Conservation (phyloP, 2,888 invertebrate genomes). For the Chromoteleia sp. region DNA sequence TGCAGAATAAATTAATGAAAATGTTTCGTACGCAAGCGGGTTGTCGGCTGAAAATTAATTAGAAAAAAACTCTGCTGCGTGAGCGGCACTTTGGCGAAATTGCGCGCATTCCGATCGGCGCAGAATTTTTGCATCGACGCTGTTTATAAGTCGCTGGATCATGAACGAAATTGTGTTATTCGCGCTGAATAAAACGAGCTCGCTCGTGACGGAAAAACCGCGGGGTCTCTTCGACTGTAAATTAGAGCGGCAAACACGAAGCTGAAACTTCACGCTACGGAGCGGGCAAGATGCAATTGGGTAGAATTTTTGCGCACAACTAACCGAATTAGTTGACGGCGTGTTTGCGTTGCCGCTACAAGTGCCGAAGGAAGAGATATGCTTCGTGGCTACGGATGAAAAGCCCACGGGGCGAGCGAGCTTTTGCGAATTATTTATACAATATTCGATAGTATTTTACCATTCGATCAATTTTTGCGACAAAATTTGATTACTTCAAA, state of each 20-base stretch:
- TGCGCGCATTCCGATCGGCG: background rate
- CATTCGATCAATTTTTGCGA: too few relatives aligned
- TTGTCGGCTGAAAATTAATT: conserved; percentile 42
- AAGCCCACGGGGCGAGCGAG: background rate
- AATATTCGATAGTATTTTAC: background rate
- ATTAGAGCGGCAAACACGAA: conserved; percentile 64
- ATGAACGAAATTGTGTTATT: conserved; percentile 22
- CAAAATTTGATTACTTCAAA: too few relatives aligned
- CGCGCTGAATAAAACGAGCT: background rate
- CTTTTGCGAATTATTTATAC: background rate
- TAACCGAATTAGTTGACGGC: conserved; percentile 78
- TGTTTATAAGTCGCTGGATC: conserved; percentile 45
- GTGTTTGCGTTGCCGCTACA: conserved; percentile 76
- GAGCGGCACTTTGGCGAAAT: conserved; percentile 26
- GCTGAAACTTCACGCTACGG: conserved; percentile 62
- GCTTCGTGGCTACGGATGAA: background rate
- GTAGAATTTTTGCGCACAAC: conserved; percentile 80
- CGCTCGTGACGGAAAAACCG: background rate
- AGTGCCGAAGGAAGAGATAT: conserved; percentile 49
- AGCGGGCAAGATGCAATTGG: conserved; percentile 76
- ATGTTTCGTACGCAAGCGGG: conserved; percentile 16
- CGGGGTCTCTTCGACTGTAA: conserved; percentile 5
- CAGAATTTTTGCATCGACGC: conserved; percentile 7
- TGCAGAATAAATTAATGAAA: conserved; percentile 42
- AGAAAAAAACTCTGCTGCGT: conserved; percentile 43